These are phyloP conservation scores for Archips crataeganus DNA, from an alignment of 2,888 invertebrate species.

Conservation along the genomic window DNA sequence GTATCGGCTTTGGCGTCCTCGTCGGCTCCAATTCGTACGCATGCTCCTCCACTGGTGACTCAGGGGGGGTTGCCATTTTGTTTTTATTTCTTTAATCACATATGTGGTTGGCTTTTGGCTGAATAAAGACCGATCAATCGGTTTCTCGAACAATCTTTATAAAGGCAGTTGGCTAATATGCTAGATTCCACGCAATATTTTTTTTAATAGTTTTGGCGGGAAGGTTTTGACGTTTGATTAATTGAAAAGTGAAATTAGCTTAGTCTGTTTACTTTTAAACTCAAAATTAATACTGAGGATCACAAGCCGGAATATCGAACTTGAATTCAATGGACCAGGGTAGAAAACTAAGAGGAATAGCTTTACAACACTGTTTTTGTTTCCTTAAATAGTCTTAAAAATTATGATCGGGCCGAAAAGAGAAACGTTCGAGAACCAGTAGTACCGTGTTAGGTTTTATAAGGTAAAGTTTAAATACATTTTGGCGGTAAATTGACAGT, in stretches of 20 bases:
- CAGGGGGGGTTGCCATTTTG: constrained; percentile 93
- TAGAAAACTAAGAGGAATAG: neutral
- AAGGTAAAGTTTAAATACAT: constrained; percentile 34
- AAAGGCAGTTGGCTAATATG: neutral
- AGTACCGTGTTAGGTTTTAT: constrained; percentile 27
- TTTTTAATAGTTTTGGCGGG: neutral
- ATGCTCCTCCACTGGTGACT: constrained; percentile 94
- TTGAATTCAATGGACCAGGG: neutral
- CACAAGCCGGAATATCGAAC: too few relatives aligned
- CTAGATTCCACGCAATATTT: neutral
- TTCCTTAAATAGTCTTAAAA: neutral
- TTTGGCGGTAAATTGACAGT: constrained; percentile 40
- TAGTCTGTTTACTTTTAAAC: too few relatives aligned
- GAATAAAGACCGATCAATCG: neutral
- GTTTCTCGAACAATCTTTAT: neutral
- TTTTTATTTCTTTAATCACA: constrained; percentile 10
- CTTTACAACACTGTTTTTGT: neutral
- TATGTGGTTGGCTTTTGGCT: neutral
- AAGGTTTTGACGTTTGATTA: neutral
- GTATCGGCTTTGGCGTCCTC: constrained; percentile 92
- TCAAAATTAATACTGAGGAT: too few relatives aligned
- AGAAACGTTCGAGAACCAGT: constrained; percentile 1
- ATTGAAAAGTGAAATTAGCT: too few relatives aligned
- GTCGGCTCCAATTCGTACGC: constrained; percentile 94
- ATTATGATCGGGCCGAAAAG: neutral